Evolutionary conservation across 2,888 invertebrate genomes (phyloP), one percentile per base, ranked within the genome.

Genomic region (Drosophila borborema): DNA sequence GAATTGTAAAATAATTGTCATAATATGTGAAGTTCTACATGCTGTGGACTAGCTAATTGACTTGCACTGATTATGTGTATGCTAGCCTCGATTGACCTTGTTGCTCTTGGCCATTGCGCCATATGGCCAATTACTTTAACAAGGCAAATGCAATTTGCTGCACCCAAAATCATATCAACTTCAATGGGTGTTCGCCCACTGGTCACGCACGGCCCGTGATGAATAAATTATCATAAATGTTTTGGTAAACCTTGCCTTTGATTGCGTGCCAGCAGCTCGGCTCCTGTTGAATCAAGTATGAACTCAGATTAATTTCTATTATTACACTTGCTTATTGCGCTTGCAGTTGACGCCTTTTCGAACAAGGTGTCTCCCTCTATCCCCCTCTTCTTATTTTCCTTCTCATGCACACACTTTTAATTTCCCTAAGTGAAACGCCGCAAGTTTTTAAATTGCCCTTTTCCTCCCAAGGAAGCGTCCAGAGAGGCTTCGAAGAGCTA

Each of bases 171-270:
- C 55, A 56, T 40, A 67, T 63, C 55, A 45, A 62, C 28, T 55
- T 48, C 56, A 59, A 41, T 23, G 18, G n/a, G 23, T 16, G 23
- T 9, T 23, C 53, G 43, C 7, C 20, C 58, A 31, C 51, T 54
- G 60, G 89, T 83, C 87, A 87, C 89, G 84, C 87, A 89, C 73
- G 54, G 60, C 64, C 49, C 41, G 59, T 68, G 72, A 68, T 74
- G 90, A 85, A 85, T 84, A 89, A 87, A 85, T 85, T 85, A 85
- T 85, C 86, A 79, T 87, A 85, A 89, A 87, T 85, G 82, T 74
- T 73, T 73, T 48, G 56, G 65, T 60, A 73, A 89, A 46, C 56
- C 65, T 54, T 59, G 59, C 48, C 56, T 46, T 40, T 62, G 18
- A 49, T 72, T 72, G 70, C 80, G 59, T 75, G 77, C 68, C 43